Evolutionary conservation across 2,113 vertebrate genomes (phyloP).

Genomic region (Genyomyrus donnyi): DNA sequence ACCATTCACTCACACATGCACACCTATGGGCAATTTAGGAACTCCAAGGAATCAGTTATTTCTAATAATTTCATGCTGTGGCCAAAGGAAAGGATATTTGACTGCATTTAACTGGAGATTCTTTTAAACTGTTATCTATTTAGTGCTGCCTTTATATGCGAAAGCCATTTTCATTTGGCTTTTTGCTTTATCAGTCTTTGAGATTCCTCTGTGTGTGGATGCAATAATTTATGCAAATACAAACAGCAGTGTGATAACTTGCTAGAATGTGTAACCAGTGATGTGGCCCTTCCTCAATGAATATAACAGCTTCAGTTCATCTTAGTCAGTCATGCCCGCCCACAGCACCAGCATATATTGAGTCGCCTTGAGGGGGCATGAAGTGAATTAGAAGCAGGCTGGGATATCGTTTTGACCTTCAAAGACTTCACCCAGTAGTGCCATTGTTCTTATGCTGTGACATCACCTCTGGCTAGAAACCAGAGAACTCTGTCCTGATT

Average conservation of each 20-base stretch:
- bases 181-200: background rate
- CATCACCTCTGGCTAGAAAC: background rate
- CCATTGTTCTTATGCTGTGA: background rate
- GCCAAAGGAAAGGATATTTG: background rate
- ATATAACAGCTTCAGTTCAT: background rate
- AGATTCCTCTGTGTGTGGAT: background rate
- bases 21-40: no score
- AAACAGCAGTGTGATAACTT: background rate
- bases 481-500: background rate
- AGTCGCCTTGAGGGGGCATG: background rate
- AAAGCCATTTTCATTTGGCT: background rate
- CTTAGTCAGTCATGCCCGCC: background rate
- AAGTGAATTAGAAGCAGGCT: slow-evolving; percentile 9
- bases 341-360: background rate
- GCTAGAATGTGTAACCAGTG: background rate
- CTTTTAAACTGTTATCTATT: background rate
- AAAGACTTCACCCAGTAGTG: slow-evolving; percentile 18
- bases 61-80: background rate
- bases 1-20: no score
- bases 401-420: background rate
- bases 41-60: background rate
- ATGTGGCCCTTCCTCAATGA: background rate
- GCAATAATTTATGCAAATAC: background rate
- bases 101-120: background rate
- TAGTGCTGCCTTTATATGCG: background rate